Base-by-base conservation (phyloP, 2,888 invertebrate genomes). In the Eudasyphora cyanicolor region DNA sequence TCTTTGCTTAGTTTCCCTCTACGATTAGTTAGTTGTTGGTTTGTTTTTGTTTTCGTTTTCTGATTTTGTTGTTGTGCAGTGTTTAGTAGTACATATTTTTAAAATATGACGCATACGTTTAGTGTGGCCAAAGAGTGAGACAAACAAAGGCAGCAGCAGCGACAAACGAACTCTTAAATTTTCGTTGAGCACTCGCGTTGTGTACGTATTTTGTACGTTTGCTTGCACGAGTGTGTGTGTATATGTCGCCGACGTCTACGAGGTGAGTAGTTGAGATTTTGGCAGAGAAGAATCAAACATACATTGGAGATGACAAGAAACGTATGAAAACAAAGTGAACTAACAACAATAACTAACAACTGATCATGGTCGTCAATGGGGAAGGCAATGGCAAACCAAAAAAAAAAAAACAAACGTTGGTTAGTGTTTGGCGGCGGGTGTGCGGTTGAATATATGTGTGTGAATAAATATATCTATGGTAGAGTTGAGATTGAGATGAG, bases 101-200 rank as follows among this genome's bases (percentile, higher is more conserved):
- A 90, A 90, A 89, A 89, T 89, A 90, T 90, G 90, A 90, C 90
- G 89, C 90, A 90, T 89, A 84, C 57, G 82, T 77, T 76, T 10
- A 29, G 60, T 73, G 24, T 73, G 24, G 62, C 73, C 76, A 64
- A 64, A 64, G 27, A 80, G 21, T 42, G 67, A 24, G 42, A 38
- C 67, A 67, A 67, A n/a, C n/a, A n/a, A n/a, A n/a, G n/a, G n/a
- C 60, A 60, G 21, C 10, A 12, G 21, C 8, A 6, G 27, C 35
- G 6, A 0, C 10, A 64, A 64, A 1, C 35, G 8, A 54, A 19
- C 64, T 67, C 67, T 64, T 64, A 35, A 32, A 32, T 24, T 38
- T n/a, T n/a, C n/a, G 21, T 19, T 29, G 62, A 45, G 45, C 14
- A 5, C 17, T 6, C 49, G 19, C 5, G 19, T n/a, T 49, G 49